Evolutionary conservation across 1,140 invertebrate genomes (phyloP), one percentile per base, ranked within the genome.

Genomic region (Trissolcus basalis): DNA sequence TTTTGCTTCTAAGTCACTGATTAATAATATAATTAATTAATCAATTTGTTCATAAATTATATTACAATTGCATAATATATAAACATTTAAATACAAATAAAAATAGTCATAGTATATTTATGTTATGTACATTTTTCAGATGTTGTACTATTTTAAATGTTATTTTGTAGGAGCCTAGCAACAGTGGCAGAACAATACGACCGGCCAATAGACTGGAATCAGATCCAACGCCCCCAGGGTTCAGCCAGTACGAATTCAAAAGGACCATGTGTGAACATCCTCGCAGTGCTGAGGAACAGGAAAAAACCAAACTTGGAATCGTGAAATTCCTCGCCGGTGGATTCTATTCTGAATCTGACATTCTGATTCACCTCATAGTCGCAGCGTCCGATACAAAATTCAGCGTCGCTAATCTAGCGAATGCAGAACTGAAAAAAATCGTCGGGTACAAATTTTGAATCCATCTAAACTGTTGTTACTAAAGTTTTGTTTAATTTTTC

Each of bases 321-420:
- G 91, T 97, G 1, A 95, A 94, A 79, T 96, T 97, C 80, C 87
- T 97, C 44, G 91, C 91, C 32, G 91, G 91, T 71, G 94, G 94
- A 54, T 90, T 96, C 11, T 94, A 96, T 71, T 89, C 90, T 11
- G 92, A 94, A 71, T 89, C 91, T 10, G 94, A 96, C 59, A 91
- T 94, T 43, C 90, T 96, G 13, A 88, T 93, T 59, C 93, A 95
- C 70, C 89, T 96, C 54, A 92, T 97, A 11, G 91, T 97, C 9
- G 96, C 94, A 10, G 93, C 95, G 7, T 92, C 96, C 0, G 96
- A 98, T 84, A 96, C 96, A 0, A 90, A 96, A 74, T 95, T 92
- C 85, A 93, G 91, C 86, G 93, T 96, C 47, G 93, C 94, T 16
- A 94, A 94, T 86, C 88, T 92, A 80, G 94, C 94, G 35, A 94